Evolutionary conservation across 2,797 vertebrate species (phyloP).

Genomic region (Argentina silus): DNA sequence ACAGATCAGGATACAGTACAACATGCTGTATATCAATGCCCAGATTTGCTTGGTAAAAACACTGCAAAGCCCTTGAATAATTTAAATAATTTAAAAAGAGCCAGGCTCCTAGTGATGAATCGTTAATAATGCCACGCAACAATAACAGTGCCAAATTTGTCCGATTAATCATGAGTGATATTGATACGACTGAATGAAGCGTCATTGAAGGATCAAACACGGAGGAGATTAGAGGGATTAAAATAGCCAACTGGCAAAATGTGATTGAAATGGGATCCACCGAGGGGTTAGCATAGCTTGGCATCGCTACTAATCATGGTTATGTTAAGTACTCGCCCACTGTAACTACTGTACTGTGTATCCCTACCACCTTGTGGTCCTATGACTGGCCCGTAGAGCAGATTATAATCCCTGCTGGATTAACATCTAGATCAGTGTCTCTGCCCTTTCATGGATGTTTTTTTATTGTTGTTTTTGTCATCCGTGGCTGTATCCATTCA

Average conservation of each 20-base stretch:
- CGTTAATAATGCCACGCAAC: too few species aligned
- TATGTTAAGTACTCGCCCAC: neutral
- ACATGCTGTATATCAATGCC: too few species aligned
- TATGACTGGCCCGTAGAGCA: neutral
- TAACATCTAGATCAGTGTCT: neutral
- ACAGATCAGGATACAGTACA: too few species aligned
- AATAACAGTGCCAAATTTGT: too few species aligned
- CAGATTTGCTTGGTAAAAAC: too few species aligned
- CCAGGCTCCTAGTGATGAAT: too few species aligned
- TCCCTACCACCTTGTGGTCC: neutral
- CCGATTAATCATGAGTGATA: conserved; percentile 3
- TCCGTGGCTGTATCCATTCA: too few species aligned
- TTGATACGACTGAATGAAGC: neutral
- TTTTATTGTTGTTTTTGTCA: neutral
- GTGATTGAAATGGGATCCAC: neutral
- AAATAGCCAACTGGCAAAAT: neutral
- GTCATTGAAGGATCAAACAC: neutral
- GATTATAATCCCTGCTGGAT: neutral
- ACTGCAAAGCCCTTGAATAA: too few species aligned
- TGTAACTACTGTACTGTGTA: neutral
- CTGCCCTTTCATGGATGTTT: neutral
- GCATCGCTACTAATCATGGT: conserved; percentile 4
- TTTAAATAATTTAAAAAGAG: too few species aligned
- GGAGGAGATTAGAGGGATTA: neutral
- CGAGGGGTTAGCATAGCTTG: neutral